Conservation (phyloP, 1,140 invertebrate genomes). For the Meloidogyne exigua region DNA sequence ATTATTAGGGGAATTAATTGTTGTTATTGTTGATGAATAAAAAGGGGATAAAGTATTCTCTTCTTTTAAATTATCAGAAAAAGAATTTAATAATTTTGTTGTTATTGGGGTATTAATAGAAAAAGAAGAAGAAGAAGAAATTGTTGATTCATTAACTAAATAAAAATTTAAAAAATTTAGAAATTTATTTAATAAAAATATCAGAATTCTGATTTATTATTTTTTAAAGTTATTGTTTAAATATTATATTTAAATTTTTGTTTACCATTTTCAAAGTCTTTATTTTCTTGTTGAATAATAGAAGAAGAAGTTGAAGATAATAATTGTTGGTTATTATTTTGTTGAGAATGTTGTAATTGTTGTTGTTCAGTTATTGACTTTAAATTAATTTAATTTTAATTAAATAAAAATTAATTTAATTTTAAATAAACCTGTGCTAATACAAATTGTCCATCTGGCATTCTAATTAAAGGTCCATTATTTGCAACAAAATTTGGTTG, state of each 20-base stretch:
- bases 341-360: no score
- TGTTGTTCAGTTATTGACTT: neutral
- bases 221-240: no score
- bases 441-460: slow-evolving; percentile 26
- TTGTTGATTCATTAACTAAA: no score
- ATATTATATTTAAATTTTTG: no score
- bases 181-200: no score
- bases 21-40: slow-evolving; percentile 10
- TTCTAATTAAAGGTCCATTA: slow-evolving; percentile 23
- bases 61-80: no score
- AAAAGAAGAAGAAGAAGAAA: neutral
- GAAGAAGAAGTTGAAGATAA: neutral
- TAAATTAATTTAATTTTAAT: neutral
- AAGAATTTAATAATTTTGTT: slow-evolving; percentile 6
- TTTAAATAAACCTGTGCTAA: slow-evolving; percentile 17
- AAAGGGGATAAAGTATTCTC: neutral
- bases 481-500: slow-evolving; percentile 24
- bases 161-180: no score
- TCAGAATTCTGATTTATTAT: no score
- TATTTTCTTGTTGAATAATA: neutral
- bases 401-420: neutral
- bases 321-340: no score
- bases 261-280: neutral
- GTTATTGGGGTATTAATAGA: slow-evolving; percentile 18
- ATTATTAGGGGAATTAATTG: slow-evolving; percentile 15